phyloP scores from a whole-genome alignment of 2,113 vertebrate species.

The Apaloderma vittatum region DNA sequence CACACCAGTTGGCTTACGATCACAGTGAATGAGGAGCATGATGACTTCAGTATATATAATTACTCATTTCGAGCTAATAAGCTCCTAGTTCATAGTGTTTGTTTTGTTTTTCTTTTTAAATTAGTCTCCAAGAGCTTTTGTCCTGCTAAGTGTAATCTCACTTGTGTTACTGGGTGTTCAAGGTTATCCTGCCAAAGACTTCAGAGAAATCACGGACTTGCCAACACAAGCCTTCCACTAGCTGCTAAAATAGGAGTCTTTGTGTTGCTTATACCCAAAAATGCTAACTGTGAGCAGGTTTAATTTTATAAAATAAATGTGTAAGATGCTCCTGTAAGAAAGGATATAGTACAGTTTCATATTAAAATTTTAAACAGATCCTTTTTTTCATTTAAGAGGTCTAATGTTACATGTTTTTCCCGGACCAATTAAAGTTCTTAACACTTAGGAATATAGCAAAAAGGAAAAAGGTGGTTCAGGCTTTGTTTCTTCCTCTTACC shows the following conservation, averaged over 20 bases:
- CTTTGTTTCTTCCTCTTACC: neutral
- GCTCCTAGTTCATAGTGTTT: neutral
- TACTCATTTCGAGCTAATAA: neutral
- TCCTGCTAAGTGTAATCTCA: neutral
- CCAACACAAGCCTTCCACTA: neutral
- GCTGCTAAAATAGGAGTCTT: neutral
- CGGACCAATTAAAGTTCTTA: neutral
- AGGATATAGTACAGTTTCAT: accelerated
- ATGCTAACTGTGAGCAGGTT: neutral
- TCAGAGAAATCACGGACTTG: neutral
- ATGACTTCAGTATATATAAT: neutral
- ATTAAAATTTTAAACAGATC: neutral
- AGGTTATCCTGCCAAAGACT: neutral
- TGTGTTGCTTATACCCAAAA: neutral
- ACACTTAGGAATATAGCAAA: neutral
- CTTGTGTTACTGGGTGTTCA: neutral
- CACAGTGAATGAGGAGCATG: neutral
- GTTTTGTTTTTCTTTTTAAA: neutral
- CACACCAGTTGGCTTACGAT: neutral
- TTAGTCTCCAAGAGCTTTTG: neutral
- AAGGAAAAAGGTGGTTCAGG: neutral
- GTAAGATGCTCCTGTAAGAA: neutral
- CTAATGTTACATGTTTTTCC: neutral
- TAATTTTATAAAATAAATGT: neutral
- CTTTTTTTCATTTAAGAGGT: neutral